Evolutionary conservation across 2,113 vertebrate species (phyloP), one percentile per base, ranked within the genome.

Genomic region (Galemys pyrenaicus): DNA sequence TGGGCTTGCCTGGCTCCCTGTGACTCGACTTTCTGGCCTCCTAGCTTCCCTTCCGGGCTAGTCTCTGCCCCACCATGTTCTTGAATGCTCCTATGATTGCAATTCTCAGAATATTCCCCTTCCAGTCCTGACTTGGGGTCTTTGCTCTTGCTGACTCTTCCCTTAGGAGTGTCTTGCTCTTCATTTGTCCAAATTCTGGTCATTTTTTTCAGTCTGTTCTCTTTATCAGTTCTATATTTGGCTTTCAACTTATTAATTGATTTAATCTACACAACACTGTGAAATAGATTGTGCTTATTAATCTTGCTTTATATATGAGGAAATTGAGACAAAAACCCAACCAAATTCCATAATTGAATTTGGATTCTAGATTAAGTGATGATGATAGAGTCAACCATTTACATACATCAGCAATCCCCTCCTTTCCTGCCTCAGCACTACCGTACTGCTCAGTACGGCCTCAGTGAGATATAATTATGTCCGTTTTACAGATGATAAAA

Each of bases 401-500:
- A 46, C 12, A 12, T 62, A 1, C 22, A 49, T 65, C 49, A 17
- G 49, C 7, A 17, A 28, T n/a, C 51, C 8, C 13, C n/a, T 85
- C 15, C 24, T 35, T 51, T 71, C 28, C 26, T n/a, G 37, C 20
- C 24, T 67, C 46, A 56, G 54, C 22, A 51, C 46, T 35, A 7
- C 77, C 91, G 54, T 0, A 16, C n/a, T 44, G 3, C 13, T 65
- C 12, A 30, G 35, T 3, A n/a, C 37, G 20, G 4, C 5, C 3
- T 71, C 37, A 24, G 4, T 32, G 56, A 71, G 44, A 30, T 32
- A 51, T 12, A 70, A 24, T 77, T 30, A 54, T 77, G 8, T 30
- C 46, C 44, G 77, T 62, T 90, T 94, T 60, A 80, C 32, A 62
- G 77, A 85, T 35, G 3, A 74, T 35, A 85, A 81, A 73, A 80